Evolutionary conservation across 2,113 vertebrate genomes (phyloP), one percentile per base, ranked within the genome.

Genomic region (Sphyrna mokarran): DNA sequence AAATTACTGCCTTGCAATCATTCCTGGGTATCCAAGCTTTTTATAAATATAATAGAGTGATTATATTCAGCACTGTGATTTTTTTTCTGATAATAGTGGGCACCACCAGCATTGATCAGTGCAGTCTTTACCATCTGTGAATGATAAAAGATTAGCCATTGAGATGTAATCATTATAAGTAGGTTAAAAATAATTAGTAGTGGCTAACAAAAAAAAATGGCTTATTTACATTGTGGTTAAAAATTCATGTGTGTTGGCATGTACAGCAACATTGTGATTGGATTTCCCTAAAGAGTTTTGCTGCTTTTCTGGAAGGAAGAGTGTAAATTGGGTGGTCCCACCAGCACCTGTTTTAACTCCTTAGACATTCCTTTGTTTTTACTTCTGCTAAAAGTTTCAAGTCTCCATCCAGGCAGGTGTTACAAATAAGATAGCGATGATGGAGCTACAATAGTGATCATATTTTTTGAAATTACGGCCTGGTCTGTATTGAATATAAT

Each of bases 171-270:
- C 61, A 37, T 68, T 83, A 18, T 16, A 93, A 93, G 61, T 93
- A 66, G 61, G 3, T 93, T 93, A 22, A 58, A 66, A 93, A 93
- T 93, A 93, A 93, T 93, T 66, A 66, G 61, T 68, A 37, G n/a
- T 37, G 66, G 14, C n/a, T 37, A 63, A 37, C 58, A 43, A 91
- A 66, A n/a, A n/a, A n/a, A 93, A 37, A 66, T 68, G 89, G 61
- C 89, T 93, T 37, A 7, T 66, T n/a, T 91, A 66, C 26, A 91
- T 91, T 37, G 14, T 37, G 61, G 89, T 66, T 8, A 61, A 16
- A 37, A 66, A 89, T 29, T 54, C 61, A 63, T 63, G 61, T 63
- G 16, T 91, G 14, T n/a, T 61, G 29, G 4, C 89, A 91, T 22
- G 16, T 66, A 14, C 89, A 37, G 61, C 87, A 66, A 8, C 58